Percentiles rank a stretch among this genome's conserved stretches.
phyloP scores from a whole-genome alignment of 2,113 vertebrate genomes.

The Coptodon rendalli region DNA sequence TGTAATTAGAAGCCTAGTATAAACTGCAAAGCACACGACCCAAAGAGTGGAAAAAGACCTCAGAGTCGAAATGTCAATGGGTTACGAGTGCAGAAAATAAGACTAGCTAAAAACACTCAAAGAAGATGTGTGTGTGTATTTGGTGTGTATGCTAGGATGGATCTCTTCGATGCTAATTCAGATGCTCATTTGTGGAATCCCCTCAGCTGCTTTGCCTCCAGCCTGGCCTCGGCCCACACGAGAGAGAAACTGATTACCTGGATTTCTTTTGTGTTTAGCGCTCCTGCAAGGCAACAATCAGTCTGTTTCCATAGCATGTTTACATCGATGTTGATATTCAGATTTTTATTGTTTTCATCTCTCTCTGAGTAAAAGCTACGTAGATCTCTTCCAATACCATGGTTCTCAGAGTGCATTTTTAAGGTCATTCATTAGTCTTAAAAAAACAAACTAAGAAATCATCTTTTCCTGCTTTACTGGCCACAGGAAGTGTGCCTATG shows the following conservation, averaged over 20 bases:
- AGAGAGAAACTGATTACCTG: conserved; percentile 43
- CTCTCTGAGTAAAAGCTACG: not conserved
- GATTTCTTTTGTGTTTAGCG: conserved; percentile 53
- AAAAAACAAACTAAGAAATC: not conserved
- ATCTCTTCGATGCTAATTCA: conserved; percentile 47
- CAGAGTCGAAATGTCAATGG: conserved; percentile 53
- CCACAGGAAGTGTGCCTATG: conserved; percentile 3
- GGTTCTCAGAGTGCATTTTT: not conserved
- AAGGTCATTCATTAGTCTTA: not conserved
- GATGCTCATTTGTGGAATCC: conserved; percentile 45
- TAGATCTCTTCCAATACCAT: not conserved
- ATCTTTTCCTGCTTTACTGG: not conserved
- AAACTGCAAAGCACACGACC: conserved; percentile 42
- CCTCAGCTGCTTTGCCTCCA: conserved; percentile 38
- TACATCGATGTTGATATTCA: conserved; percentile 21
- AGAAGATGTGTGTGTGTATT: not conserved
- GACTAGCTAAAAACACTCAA: conserved; percentile 28
- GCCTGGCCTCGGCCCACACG: conserved; percentile 42
- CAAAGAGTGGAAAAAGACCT: conserved; percentile 32
- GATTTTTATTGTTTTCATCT: not conserved
- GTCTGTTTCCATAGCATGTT: conserved; percentile 44
- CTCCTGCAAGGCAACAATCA: conserved; percentile 50
- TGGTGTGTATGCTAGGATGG: not conserved
- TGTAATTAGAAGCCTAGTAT: conserved; percentile 68
- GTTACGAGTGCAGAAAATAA: conserved; percentile 9